Conservation (phyloP, 2,888 invertebrate species). For the Trisateles emortualis region DNA sequence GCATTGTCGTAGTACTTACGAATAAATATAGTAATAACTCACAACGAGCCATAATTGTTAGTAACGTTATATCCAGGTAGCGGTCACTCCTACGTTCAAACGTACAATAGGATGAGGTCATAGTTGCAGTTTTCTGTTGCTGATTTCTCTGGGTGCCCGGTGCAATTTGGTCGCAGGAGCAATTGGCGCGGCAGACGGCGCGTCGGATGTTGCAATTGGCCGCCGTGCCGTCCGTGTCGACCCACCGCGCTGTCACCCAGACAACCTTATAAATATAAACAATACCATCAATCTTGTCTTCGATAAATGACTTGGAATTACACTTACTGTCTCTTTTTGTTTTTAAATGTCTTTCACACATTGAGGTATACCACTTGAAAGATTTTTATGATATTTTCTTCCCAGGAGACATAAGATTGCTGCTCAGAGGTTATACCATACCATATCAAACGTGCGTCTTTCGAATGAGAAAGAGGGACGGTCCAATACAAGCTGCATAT, state of each 20-base stretch:
- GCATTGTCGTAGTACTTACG: conserved; percentile 49
- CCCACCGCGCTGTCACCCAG: conserved; percentile 34
- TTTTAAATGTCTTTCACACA: neutral
- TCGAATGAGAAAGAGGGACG: no score
- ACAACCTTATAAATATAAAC: conserved; percentile 44
- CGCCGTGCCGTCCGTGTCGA: conserved; percentile 27
- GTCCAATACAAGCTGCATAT: no score
- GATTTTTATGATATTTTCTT: no score
- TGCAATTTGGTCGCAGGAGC: conserved; percentile 62
- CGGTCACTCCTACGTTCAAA: conserved; percentile 59
- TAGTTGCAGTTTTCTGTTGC: conserved; percentile 65
- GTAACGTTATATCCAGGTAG: conserved; percentile 46
- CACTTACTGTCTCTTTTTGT: conserved; percentile 5
- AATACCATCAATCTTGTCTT: conserved; percentile 36
- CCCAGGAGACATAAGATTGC: no score
- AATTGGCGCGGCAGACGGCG: conserved; percentile 68
- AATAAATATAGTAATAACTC: conserved; percentile 42
- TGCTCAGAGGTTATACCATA: no score
- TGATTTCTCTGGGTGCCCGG: conserved; percentile 55
- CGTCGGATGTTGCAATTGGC: conserved; percentile 80
- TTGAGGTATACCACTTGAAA: no score
- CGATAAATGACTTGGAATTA: conserved; percentile 30
- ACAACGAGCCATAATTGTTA: conserved; percentile 44
- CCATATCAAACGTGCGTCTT: no score
- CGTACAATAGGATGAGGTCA: conserved; percentile 67